Conservation (phyloP, 1,140 invertebrate genomes). For the Dinoponera quadriceps region DNA sequence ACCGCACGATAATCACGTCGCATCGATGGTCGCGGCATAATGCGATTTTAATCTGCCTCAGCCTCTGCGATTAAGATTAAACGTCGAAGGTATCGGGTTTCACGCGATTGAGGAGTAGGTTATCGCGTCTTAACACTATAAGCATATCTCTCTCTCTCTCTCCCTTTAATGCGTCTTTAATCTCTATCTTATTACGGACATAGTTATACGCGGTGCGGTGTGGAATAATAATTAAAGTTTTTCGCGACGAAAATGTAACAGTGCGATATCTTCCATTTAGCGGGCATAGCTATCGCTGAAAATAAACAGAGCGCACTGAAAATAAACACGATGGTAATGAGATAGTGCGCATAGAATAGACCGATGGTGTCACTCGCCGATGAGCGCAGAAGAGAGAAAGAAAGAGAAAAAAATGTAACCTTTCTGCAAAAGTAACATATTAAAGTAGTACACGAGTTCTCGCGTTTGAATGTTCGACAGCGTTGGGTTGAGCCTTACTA, state of each 20-base stretch:
- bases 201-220: neutral
- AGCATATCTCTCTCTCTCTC: too few relatives aligned
- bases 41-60: slow-evolving; percentile 55
- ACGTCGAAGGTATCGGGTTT: slow-evolving; percentile 42
- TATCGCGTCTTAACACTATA: slow-evolving; percentile 50
- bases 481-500: too few relatives aligned
- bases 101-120: slow-evolving; percentile 38
- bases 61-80: slow-evolving; percentile 26
- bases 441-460: too few relatives aligned
- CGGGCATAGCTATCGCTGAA: neutral
- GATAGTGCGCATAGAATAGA: neutral
- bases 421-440: too few relatives aligned
- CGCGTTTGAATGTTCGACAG: too few relatives aligned
- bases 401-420: too few relatives aligned
- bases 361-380: neutral
- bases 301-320: neutral
- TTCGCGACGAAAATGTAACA: slow-evolving; percentile 13
- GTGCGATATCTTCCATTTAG: neutral
- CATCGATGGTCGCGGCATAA: slow-evolving; percentile 50
- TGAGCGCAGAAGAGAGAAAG: too few relatives aligned
- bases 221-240: slow-evolving; percentile 29
- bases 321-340: neutral
- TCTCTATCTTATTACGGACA: slow-evolving; percentile 34
- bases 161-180: slow-evolving; percentile 48
- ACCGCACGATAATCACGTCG: slow-evolving; percentile 34